Evolutionary conservation across 35 echinoderm and acorn worm genomes (phyloP).

Genomic region (Heliocidaris tuberculata): DNA sequence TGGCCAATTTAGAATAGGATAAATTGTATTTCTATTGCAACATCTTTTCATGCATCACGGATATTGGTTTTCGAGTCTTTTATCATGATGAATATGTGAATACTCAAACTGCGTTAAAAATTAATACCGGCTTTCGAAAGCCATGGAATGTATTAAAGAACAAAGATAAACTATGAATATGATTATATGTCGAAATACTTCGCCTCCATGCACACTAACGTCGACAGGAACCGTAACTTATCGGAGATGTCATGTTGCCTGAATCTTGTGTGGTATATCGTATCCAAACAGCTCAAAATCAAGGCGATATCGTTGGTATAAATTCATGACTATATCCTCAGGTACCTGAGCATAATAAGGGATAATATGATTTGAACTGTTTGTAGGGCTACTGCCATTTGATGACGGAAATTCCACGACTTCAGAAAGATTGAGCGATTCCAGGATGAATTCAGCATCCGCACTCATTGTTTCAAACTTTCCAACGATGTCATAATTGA

Average conservation of each 20-base stretch:
- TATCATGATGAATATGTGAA: too few species aligned
- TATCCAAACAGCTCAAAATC: slow-evolving; percentile 94
- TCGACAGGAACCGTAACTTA: too few species aligned
- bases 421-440: slow-evolving; percentile 45
- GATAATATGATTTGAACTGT: slow-evolving; percentile 69
- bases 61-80: too few species aligned
- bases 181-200: too few species aligned
- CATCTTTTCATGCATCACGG: too few species aligned
- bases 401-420: slow-evolving; percentile 68
- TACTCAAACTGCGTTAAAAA: too few species aligned
- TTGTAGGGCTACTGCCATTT: slow-evolving; percentile 78
- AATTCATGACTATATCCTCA: slow-evolving; percentile 7
- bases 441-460: slow-evolving; percentile 67
- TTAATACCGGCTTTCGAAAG: too few species aligned
- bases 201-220: too few species aligned
- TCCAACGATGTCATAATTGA: slow-evolving; percentile 83
- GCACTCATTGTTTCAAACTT: slow-evolving; percentile 81
- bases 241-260: background rate
- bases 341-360: slow-evolving; percentile 65
- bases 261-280: slow-evolving; percentile 15
- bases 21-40: too few species aligned
- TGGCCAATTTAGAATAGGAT: too few species aligned
- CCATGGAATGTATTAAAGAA: too few species aligned
- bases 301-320: slow-evolving; percentile 60
- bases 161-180: too few species aligned